Percentiles rank a stretch among this genome's conserved stretches.
Conservation (phyloP, 2,113 vertebrate species). For the Esox niger region DNA sequence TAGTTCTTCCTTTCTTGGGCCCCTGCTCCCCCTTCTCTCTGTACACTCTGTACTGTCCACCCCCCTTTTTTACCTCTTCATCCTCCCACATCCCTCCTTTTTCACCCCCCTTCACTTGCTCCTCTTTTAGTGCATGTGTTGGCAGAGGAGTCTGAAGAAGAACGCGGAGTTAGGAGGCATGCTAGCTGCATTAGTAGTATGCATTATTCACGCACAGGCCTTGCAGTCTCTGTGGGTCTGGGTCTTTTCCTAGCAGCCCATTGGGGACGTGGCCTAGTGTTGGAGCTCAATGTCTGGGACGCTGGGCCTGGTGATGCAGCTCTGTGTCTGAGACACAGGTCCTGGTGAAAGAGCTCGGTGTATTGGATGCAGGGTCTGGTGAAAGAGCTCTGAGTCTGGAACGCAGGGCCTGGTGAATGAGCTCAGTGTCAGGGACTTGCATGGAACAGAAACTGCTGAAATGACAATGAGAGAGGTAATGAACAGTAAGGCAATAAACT, state of each 20-base stretch:
- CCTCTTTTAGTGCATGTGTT: constrained; percentile 38
- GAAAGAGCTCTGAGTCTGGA: constrained; percentile 46
- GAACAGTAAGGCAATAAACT: constrained; percentile 33
- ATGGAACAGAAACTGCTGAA: background rate
- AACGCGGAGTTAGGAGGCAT: constrained; percentile 41
- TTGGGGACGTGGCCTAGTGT: constrained; percentile 39
- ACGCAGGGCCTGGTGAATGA: constrained; percentile 46
- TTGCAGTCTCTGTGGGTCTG: constrained; percentile 62
- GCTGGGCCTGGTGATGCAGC: constrained; percentile 45
- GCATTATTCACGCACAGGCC: constrained; percentile 75
- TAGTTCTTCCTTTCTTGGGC: background rate
- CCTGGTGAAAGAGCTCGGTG: constrained; percentile 46
- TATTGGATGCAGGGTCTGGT: constrained; percentile 44
- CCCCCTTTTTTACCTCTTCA: constrained; percentile 43
- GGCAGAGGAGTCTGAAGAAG: constrained; percentile 52
- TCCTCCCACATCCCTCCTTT: constrained; percentile 30
- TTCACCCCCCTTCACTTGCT: background rate
- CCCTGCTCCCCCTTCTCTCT: background rate
- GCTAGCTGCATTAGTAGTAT: constrained; percentile 70
- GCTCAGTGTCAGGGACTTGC: constrained; percentile 44
- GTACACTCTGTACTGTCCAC: background rate
- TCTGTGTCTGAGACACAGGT: constrained; percentile 44
- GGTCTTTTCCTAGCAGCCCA: constrained; percentile 51
- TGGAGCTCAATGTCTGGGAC: constrained; percentile 48
- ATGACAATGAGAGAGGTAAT: constrained; percentile 43